These are phyloP conservation scores for Polia nebulosa DNA, from an alignment of 2,888 invertebrate genomes.

Conservation along the genomic window DNA sequence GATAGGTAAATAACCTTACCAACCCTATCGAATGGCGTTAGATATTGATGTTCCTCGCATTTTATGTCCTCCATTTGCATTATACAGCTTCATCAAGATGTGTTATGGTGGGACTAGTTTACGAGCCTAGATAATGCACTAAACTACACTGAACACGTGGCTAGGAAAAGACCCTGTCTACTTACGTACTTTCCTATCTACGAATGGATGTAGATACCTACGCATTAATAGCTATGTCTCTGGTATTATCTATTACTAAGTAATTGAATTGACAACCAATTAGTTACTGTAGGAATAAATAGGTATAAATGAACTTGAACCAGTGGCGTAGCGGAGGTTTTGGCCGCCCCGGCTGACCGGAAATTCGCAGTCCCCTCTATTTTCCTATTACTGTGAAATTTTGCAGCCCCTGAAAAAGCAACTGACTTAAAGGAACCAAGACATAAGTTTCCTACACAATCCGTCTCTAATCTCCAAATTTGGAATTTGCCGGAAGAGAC, in stretches of 20 bases:
- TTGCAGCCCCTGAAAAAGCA: no score
- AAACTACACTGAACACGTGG: slow-evolving; percentile 38
- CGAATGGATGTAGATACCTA: not conserved
- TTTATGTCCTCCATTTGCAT: slow-evolving; percentile 46
- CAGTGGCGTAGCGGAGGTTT: no score
- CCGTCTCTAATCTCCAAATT: not conserved
- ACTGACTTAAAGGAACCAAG: not conserved
- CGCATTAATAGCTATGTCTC: not conserved
- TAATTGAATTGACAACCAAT: slow-evolving; percentile 14
- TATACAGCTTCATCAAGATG: slow-evolving; percentile 42
- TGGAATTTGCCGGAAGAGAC: not conserved
- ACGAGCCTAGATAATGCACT: slow-evolving; percentile 31
- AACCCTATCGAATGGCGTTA: slow-evolving; percentile 41
- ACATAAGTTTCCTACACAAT: not conserved
- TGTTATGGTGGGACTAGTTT: slow-evolving; percentile 36
- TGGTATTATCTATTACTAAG: slow-evolving; percentile 1
- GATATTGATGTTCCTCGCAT: slow-evolving; percentile 41
- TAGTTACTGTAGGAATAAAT: no score
- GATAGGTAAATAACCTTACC: slow-evolving; percentile 61
- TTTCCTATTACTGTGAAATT: no score
- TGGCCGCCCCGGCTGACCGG: no score
- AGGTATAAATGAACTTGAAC: slow-evolving; percentile 14
- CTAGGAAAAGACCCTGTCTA: slow-evolving; percentile 21
- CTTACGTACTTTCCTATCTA: slow-evolving; percentile 14
- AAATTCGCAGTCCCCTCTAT: no score